Base-by-base conservation (phyloP, 1,140 invertebrate genomes). In the Tigriopus japonicus region DNA sequence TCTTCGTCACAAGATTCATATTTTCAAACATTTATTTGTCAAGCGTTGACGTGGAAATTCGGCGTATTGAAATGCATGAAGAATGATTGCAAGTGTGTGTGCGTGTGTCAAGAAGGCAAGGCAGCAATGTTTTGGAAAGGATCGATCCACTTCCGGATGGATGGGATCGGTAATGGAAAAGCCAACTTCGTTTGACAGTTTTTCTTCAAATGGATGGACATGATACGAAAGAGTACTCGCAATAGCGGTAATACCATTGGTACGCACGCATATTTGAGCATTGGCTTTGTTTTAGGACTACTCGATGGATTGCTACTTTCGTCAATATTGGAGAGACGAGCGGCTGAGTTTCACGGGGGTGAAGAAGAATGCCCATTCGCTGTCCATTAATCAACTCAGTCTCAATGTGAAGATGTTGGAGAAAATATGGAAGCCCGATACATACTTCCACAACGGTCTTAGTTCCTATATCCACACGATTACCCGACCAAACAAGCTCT, bases 221-320 rank as follows among this genome's bases (percentile, higher is more conserved):
- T 21, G 19, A 19, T 51, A 9, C 9, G 49, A 7, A 51, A 2
- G 49, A 21, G n/a, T 21, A 21, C 45, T 49, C 45, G 21, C n/a
- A 49, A 43, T 12, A 49, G 3, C 21, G 3, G 6, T 6, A 5
- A 12, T 17, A 49, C 45, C n/a, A 49, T 6, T 15, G 21, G 45
- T 49, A 21, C 19, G n/a, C 10, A 49, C n/a, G n/a, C 45, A 21
- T 21, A 12, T 2, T 49, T 55, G n/a, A n/a, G n/a, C 13, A 59
- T 28, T 51, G 19, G 21, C 43, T 60, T 52, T 54, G 52, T 67
- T 67, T 14, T 65, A 80, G 78, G 69, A 73, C 17, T 81, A 79
- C 67, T 75, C 74, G 13, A 77, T 81, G 73, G 78, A 81, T 65
- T 77, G 77, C 52, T 82, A 82, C 66, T 78, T 81, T 64, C 71